phyloP scores from a whole-genome alignment of 2,113 vertebrate genomes.

The Catharus minimus region DNA sequence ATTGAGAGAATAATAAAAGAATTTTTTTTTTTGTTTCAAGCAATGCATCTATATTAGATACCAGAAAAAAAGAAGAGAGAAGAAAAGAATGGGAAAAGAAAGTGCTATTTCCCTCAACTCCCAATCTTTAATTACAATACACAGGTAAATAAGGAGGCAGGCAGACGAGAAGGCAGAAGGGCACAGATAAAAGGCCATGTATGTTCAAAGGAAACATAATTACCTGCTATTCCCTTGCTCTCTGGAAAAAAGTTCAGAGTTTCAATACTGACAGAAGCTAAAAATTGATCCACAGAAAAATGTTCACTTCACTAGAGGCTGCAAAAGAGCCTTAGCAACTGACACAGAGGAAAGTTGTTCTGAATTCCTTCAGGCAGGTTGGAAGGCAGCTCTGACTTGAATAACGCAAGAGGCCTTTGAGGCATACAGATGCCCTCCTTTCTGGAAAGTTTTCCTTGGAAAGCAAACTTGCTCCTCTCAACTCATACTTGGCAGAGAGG shows the following conservation, averaged over 20 bases:
- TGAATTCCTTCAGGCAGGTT: conserved; percentile 71
- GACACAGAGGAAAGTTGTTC: conserved; percentile 67
- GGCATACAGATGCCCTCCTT: conserved; percentile 69
- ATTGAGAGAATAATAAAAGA: background rate
- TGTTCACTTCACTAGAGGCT: conserved; percentile 67
- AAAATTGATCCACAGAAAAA: conserved; percentile 68
- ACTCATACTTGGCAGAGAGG: conserved; percentile 32
- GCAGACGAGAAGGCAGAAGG: conserved; percentile 32
- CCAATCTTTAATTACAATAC: conserved; percentile 43
- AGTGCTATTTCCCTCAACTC: background rate
- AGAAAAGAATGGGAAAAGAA: conserved; percentile 17
- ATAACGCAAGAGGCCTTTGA: conserved; percentile 65
- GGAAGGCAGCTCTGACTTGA: conserved; percentile 69
- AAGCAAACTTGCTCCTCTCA: conserved; percentile 53
- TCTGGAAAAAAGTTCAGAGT: conserved; percentile 60
- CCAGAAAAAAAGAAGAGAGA: background rate
- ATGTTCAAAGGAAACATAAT: conserved; percentile 64
- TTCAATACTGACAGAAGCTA: conserved; percentile 60
- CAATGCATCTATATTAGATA: background rate
- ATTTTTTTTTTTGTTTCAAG: background rate
- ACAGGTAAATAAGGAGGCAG: conserved; percentile 48
- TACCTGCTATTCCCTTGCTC: conserved; percentile 60
- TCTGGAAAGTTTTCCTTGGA: conserved; percentile 66
- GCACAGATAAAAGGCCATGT: conserved; percentile 52
- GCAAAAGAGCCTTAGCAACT: conserved; percentile 46